phyloP scores from a whole-genome alignment of 1,140 invertebrate genomes.

The Papilio xuthus region DNA sequence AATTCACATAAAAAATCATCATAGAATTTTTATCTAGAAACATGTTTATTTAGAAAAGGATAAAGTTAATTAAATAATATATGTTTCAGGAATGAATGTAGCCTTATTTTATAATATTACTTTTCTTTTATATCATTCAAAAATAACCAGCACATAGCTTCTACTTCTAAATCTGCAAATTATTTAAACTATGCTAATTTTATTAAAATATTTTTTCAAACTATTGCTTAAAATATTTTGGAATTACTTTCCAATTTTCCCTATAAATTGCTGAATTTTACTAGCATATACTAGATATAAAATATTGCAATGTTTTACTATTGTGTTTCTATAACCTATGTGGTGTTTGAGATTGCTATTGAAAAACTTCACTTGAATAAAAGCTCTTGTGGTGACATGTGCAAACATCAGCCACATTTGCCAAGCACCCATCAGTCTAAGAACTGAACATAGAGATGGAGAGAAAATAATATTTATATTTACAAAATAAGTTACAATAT shows the following conservation, averaged over 20 bases:
- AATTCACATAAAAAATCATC: background rate
- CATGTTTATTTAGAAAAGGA: background rate
- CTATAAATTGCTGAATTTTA: slow-evolving; percentile 15
- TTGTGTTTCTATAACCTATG: background rate
- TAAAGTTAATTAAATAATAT: slow-evolving; percentile 6
- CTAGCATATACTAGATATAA: slow-evolving; percentile 25
- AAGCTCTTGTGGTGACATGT: background rate
- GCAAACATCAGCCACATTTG: background rate
- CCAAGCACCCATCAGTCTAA: background rate
- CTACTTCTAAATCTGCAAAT: slow-evolving; percentile 2
- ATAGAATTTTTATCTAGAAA: background rate
- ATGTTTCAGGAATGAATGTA: slow-evolving; percentile 23
- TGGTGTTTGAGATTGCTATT: background rate
- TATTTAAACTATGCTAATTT: slow-evolving; percentile 1
- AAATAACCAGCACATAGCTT: background rate
- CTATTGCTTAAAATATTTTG: background rate
- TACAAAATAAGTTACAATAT: slow-evolving; percentile 79
- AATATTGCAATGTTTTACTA: slow-evolving; percentile 25
- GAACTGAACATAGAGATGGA: background rate
- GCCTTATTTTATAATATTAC: no score
- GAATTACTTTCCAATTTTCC: background rate
- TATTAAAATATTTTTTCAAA: background rate
- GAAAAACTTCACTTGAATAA: background rate
- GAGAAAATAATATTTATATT: slow-evolving; percentile 48
- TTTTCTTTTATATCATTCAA: background rate